Evolutionary conservation across 2,113 vertebrate genomes (phyloP).

Genomic region (Psammodynastes pulverulentus): DNA sequence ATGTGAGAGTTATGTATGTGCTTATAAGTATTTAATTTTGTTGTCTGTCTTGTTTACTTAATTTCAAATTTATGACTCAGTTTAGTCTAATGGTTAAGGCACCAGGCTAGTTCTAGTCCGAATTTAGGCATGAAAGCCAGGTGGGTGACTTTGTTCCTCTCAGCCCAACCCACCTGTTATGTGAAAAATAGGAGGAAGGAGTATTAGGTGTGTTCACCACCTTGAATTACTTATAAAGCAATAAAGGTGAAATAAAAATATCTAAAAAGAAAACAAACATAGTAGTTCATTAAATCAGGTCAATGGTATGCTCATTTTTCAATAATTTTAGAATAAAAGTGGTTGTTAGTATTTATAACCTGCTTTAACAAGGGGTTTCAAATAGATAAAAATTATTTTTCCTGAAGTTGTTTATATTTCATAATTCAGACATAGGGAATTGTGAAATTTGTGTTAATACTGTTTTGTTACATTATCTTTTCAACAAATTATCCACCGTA

Average conservation of each 20-base stretch:
- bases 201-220: neutral
- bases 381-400: neutral
- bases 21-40: neutral
- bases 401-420: neutral
- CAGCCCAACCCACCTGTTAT: neutral
- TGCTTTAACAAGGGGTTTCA: neutral
- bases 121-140: neutral
- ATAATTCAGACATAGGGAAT: neutral
- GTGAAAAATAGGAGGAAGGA: neutral
- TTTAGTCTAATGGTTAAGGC: neutral
- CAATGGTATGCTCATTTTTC: neutral
- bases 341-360: neutral
- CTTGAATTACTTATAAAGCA: neutral
- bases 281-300: neutral
- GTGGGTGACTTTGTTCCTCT: too few relatives aligned
- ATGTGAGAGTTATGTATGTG: neutral
- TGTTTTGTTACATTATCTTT: neutral
- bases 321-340: neutral
- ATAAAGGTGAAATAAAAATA: neutral
- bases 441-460: neutral
- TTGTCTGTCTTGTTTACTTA: neutral
- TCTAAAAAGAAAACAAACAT: neutral
- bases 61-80: neutral
- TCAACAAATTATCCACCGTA: neutral
- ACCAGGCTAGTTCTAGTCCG: neutral